A percentile compares a stretch with the other conserved stretches of the same genome.
These are phyloP conservation scores for Astreopora myriophthalma DNA, from an alignment of 64 coral and sea anemone genomes.

Conservation along the genomic window DNA sequence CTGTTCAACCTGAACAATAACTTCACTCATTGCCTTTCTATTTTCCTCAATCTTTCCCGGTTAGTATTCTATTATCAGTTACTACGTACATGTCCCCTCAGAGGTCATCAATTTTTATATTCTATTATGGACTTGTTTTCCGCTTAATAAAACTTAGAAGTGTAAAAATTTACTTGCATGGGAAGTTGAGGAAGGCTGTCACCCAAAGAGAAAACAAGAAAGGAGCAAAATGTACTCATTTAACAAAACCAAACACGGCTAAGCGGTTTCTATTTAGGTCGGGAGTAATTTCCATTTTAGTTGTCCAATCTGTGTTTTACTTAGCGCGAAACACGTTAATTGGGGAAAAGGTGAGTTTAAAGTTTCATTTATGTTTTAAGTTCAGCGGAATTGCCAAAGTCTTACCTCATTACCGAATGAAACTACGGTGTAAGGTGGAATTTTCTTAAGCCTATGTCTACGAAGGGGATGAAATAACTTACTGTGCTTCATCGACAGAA, in stretches of 20 bases:
- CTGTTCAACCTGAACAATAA: too few relatives aligned
- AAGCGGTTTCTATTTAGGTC: slow-evolving; percentile 27
- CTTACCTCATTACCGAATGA: not conserved
- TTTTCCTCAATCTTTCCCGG: too few relatives aligned
- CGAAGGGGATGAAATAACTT: not conserved
- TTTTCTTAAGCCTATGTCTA: not conserved
- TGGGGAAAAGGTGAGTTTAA: not conserved
- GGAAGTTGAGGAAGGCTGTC: slow-evolving; percentile 14
- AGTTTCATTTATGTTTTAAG: not conserved
- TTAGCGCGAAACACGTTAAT: not conserved
- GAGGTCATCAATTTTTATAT: too few relatives aligned
- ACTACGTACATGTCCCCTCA: too few relatives aligned
- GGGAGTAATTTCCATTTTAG: slow-evolving; percentile 28
- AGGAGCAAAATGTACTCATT: slow-evolving; percentile 8
- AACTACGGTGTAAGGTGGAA: not conserved
- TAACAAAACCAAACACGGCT: slow-evolving; percentile 14
- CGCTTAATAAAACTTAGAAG: not conserved
- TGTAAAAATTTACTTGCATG: slow-evolving; percentile 38
- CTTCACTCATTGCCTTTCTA: too few relatives aligned
- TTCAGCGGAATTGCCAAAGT: not conserved
- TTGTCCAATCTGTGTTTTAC: not conserved
- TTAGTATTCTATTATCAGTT: too few relatives aligned
- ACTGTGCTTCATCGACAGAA: not conserved
- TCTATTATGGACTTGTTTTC: not conserved
- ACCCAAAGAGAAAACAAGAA: not conserved